These are phyloP conservation scores for Tonatia bakeri DNA, from an alignment of 2,113 vertebrate species.

Conservation along the genomic window DNA sequence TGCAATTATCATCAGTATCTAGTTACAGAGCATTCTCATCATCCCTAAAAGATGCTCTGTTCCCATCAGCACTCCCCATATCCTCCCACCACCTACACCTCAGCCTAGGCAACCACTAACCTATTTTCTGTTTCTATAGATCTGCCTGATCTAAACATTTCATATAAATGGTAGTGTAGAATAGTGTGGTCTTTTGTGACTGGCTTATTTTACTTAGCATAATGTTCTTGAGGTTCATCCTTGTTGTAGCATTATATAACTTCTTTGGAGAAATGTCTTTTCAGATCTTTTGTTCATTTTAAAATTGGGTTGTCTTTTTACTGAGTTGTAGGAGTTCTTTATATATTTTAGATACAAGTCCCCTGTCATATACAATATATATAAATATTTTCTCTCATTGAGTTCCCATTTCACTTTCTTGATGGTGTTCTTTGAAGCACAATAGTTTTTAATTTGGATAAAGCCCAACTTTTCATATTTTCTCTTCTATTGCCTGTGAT, in stretches of 20 bases:
- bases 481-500: not conserved
- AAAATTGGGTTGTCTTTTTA: not conserved
- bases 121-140: not conserved
- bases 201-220: conserved; percentile 1
- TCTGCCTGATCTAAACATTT: not conserved
- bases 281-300: not conserved
- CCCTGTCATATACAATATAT: not conserved
- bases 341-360: not conserved
- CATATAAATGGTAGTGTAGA: not conserved
- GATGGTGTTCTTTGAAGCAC: not conserved
- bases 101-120: not conserved
- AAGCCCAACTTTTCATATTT: not conserved
- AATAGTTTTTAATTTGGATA: not conserved
- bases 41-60: not conserved
- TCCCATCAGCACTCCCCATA: not conserved
- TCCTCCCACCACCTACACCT: not conserved
- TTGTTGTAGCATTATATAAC: not conserved
- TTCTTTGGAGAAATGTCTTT: not conserved
- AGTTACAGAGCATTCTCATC: conserved; percentile 18
- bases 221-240: not conserved
- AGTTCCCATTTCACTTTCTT: not conserved
- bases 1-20: not conserved
- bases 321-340: not conserved
- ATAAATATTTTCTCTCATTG: not conserved
- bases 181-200: not conserved